phyloP scores from a whole-genome alignment of 2,797 vertebrate species.

The Rhinatrema bivittatum region DNA sequence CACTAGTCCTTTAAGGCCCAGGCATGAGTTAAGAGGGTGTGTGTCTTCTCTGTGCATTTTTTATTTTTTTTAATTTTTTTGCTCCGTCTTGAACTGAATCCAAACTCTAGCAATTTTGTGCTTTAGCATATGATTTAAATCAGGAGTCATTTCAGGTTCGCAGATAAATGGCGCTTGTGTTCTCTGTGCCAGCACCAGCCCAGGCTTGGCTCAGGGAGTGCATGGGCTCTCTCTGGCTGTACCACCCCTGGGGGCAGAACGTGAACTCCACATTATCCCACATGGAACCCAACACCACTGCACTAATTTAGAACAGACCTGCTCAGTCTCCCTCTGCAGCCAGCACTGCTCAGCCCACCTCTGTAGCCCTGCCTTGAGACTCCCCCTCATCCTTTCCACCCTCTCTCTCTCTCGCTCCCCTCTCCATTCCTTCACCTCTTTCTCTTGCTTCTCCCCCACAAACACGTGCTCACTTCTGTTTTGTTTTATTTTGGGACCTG shows the following conservation, averaged over 20 bases:
- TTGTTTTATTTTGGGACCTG: no score
- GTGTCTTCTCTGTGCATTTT: constrained; percentile 8
- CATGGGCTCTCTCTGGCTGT: constrained; percentile 15
- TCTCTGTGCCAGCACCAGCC: constrained; percentile 29
- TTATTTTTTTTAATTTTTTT: not conserved
- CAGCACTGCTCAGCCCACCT: constrained; percentile 19
- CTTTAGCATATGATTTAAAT: constrained; percentile 38
- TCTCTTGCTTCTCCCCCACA: constrained; percentile 27
- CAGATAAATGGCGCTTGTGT: constrained; percentile 39
- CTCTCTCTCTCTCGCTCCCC: constrained; percentile 26
- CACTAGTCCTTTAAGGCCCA: no score
- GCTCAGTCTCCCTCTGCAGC: constrained; percentile 26
- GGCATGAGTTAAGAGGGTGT: constrained; percentile 21
- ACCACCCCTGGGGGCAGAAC: constrained; percentile 36
- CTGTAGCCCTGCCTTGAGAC: constrained; percentile 7
- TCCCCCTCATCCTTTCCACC: constrained; percentile 13
- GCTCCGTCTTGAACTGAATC: constrained; percentile 14
- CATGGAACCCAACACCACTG: constrained; percentile 37
- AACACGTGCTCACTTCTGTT: no score
- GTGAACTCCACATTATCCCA: constrained; percentile 37
- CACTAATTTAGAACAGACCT: constrained; percentile 36
- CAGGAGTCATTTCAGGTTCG: constrained; percentile 37
- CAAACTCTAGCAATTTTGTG: constrained; percentile 19
- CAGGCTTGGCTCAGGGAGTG: constrained; percentile 20
- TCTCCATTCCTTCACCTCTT: constrained; percentile 36